Conservation (phyloP, 2,888 invertebrate species). For the Steromphala cineraria region DNA sequence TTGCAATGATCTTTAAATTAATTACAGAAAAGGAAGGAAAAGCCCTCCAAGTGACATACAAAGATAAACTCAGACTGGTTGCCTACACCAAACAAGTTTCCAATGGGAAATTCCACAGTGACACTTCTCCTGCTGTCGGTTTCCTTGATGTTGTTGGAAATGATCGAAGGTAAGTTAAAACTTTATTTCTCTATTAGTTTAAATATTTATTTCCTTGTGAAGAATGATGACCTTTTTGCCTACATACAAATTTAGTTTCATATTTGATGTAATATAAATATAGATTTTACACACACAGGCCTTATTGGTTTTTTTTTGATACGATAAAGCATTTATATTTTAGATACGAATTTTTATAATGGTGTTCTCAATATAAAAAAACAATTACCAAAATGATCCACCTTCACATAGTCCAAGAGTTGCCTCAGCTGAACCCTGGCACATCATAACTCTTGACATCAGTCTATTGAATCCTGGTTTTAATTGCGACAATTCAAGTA, state of each 20-base stretch:
- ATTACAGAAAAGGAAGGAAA: constrained; percentile 96
- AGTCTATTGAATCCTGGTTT: neutral
- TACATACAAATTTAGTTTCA: neutral
- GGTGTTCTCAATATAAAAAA: too few relatives aligned
- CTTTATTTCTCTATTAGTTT: too few relatives aligned
- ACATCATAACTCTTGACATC: neutral
- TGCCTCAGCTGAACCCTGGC: too few relatives aligned
- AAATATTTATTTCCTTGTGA: neutral
- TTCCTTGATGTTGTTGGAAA: constrained; percentile 96
- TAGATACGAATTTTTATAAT: too few relatives aligned
- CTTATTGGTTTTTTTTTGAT: too few relatives aligned
- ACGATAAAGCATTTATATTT: too few relatives aligned
- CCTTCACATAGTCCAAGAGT: too few relatives aligned
- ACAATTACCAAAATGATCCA: too few relatives aligned
- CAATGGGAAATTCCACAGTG: constrained; percentile 83
- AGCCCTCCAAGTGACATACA: constrained; percentile 94
- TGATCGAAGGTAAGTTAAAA: constrained; percentile 86
- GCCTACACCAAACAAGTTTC: constrained; percentile 94
- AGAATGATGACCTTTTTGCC: neutral
- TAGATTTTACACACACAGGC: too few relatives aligned
- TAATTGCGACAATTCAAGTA: too few relatives aligned
- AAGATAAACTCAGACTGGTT: constrained; percentile 92
- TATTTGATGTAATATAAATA: too few relatives aligned
- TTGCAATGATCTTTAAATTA: too few relatives aligned
- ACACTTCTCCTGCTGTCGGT: constrained; percentile 84